Evolutionary conservation across 2,113 vertebrate species (phyloP).

Genomic region (Centropus unirufus): DNA sequence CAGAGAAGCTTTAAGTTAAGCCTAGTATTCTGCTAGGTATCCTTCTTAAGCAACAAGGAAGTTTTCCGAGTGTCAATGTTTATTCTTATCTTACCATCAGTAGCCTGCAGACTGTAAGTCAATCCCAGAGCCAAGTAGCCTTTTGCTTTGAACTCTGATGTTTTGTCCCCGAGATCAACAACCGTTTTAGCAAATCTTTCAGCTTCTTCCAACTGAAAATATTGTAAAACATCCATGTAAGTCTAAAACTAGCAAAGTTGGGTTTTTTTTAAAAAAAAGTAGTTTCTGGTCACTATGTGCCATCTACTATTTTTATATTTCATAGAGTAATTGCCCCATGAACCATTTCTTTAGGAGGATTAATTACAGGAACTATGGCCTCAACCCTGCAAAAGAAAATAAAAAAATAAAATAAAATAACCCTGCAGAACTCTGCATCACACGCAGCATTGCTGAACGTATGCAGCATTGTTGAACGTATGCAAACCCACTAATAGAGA

Average conservation of each 20-base stretch:
- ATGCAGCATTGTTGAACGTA: neutral
- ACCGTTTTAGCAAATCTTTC: conserved; percentile 93
- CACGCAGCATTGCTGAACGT: neutral
- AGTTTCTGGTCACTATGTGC: neutral
- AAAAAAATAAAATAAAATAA: neutral
- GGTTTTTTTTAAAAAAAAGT: neutral
- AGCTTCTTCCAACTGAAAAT: conserved; percentile 92
- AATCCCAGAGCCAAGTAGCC: conserved; percentile 93
- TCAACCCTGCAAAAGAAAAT: neutral
- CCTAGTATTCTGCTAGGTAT: neutral
- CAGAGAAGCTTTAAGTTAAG: neutral
- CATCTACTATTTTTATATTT: neutral
- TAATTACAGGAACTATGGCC: neutral
- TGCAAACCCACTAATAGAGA: neutral
- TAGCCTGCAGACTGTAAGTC: conserved; percentile 95
- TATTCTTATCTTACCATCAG: conserved; percentile 86
- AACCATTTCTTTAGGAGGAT: neutral
- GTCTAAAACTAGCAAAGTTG: neutral
- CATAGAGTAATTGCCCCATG: neutral
- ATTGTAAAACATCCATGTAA: neutral
- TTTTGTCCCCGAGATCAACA: conserved; percentile 93
- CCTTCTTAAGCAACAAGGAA: neutral
- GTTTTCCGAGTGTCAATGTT: neutral
- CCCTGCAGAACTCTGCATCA: neutral
- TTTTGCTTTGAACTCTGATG: conserved; percentile 95